Percentiles rank a stretch among this genome's conserved stretches.
phyloP scores from a whole-genome alignment of 1,140 invertebrate species.

The Aricia agestis region DNA sequence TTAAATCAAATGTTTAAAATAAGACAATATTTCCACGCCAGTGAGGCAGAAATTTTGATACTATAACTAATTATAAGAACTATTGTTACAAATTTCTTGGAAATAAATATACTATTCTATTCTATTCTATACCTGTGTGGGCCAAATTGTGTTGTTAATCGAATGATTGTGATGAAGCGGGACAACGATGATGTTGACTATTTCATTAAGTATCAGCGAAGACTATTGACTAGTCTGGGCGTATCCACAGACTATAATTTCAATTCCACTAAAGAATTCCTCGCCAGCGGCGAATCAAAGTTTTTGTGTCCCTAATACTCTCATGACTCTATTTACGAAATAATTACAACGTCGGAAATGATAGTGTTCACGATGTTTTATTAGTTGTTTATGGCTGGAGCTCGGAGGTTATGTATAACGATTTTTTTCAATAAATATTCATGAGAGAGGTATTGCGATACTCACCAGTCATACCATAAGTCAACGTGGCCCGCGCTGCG shows the following conservation, averaged over 20 bases:
- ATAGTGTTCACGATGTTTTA: conserved; percentile 11
- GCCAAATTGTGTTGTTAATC: no score
- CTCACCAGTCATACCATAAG: conserved; percentile 68
- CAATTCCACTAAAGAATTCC: conserved; percentile 38
- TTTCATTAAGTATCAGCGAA: background rate
- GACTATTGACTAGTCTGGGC: background rate
- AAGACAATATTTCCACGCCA: no score
- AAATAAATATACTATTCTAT: no score
- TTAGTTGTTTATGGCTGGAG: conserved; percentile 27
- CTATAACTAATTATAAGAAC: no score
- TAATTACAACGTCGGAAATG: conserved; percentile 45
- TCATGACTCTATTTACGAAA: conserved; percentile 54
- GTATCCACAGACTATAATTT: background rate
- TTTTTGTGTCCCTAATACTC: conserved; percentile 53
- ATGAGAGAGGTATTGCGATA: conserved; percentile 71
- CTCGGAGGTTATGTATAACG: conserved; percentile 19
- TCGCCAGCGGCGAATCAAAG: conserved; percentile 43
- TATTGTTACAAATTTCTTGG: no score
- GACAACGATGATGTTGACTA: background rate
- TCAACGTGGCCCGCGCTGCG: conserved; percentile 55
- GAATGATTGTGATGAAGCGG: background rate
- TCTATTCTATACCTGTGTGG: no score
- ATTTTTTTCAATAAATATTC: conserved; percentile 72
- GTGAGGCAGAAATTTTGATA: no score
- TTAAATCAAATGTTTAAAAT: no score